phyloP scores from a whole-genome alignment of 2,888 invertebrate genomes.

The Cyaniris semiargus region DNA sequence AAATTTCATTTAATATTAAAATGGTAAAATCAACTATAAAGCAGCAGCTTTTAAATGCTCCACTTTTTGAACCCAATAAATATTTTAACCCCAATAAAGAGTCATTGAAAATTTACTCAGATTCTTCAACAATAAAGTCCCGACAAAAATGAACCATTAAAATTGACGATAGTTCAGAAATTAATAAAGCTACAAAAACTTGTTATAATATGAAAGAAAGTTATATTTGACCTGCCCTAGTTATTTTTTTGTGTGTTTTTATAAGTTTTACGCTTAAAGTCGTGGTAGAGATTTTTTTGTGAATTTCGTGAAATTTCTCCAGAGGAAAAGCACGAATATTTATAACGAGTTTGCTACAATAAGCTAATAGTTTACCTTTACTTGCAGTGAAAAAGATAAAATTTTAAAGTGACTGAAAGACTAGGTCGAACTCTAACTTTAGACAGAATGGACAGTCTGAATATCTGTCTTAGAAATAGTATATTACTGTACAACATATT shows the following conservation, averaged over 20 bases:
- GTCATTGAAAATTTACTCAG: neutral
- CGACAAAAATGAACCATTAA: neutral
- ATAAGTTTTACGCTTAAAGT: neutral
- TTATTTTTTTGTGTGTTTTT: conserved; percentile 18
- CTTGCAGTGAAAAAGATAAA: too few species aligned
- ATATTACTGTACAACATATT: too few species aligned
- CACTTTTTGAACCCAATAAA: conserved; percentile 18
- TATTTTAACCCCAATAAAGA: neutral
- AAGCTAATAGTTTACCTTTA: too few species aligned
- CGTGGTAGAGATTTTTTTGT: neutral
- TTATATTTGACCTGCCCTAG: conserved; percentile 15
- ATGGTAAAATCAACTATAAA: conserved; percentile 38
- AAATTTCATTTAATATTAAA: neutral
- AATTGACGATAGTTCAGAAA: neutral
- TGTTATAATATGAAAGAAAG: conserved; percentile 6
- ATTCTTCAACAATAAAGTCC: neutral
- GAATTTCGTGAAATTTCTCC: conserved; percentile 8
- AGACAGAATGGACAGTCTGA: too few species aligned
- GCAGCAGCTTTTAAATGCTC: conserved; percentile 31
- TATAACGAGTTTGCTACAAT: too few species aligned
- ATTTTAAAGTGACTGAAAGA: too few species aligned
- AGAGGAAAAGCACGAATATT: neutral
- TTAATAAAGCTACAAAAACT: conserved; percentile 6
- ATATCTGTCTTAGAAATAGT: too few species aligned
- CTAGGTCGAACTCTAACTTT: too few species aligned